phyloP scores from a whole-genome alignment of 2,888 invertebrate genomes.

The Autographa gamma region DNA sequence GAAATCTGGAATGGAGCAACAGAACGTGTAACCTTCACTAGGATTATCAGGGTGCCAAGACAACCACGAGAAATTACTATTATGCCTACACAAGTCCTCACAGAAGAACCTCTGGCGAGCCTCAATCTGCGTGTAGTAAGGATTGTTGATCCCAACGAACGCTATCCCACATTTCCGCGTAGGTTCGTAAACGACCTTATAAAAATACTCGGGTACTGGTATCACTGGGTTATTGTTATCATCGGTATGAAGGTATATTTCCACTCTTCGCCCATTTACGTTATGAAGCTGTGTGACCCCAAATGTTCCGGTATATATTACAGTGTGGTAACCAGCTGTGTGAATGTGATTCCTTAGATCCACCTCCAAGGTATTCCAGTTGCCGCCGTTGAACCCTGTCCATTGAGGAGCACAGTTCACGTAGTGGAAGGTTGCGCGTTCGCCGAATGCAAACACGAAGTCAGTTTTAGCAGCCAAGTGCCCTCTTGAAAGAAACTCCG shows the following conservation, averaged over 20 bases:
- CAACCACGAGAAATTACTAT: constrained; percentile 88
- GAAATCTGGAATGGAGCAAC: constrained; percentile 89
- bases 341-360: constrained; percentile 80
- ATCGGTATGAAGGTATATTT: constrained; percentile 79
- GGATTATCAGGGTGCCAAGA: constrained; percentile 86
- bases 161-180: constrained; percentile 83
- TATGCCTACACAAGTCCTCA: constrained; percentile 82
- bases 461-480: constrained; percentile 91
- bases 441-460: constrained; percentile 89
- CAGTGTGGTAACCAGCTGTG: constrained; percentile 69
- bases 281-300: constrained; percentile 88
- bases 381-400: constrained; percentile 90
- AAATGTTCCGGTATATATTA: constrained; percentile 90
- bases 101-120: constrained; percentile 82
- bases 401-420: constrained; percentile 92
- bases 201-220: constrained; percentile 83
- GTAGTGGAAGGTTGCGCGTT: constrained; percentile 90
- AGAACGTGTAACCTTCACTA: constrained; percentile 88
- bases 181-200: constrained; percentile 89
- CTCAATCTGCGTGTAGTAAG: constrained; percentile 78
- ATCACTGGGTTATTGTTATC: constrained; percentile 80
- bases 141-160: constrained; percentile 91
- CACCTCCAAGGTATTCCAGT: constrained; percentile 89
- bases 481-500: constrained; percentile 87
- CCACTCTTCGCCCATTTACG: constrained; percentile 70